A percentile compares a stretch with the other conserved stretches of the same genome.
These are phyloP conservation scores for Eristalinus aeneus DNA, from an alignment of 2,888 invertebrate genomes.

Conservation along the genomic window DNA sequence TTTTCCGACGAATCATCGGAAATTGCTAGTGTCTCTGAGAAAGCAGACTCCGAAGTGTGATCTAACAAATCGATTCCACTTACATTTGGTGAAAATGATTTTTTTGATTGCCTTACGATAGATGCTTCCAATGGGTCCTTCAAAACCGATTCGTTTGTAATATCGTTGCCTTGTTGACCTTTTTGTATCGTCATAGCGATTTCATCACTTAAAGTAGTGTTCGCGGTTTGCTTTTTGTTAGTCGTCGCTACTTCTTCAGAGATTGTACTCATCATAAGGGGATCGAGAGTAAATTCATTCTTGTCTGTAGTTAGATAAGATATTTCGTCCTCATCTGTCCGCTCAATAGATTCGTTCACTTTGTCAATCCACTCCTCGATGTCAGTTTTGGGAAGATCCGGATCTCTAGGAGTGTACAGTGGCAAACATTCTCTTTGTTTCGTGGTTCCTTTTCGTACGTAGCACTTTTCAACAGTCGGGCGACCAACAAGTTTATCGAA, in stretches of 20 bases:
- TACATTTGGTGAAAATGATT: constrained; percentile 72
- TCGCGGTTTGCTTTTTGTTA: not conserved
- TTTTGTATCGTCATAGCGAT: constrained; percentile 38
- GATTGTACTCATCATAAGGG: constrained; percentile 63
- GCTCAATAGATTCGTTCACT: constrained; percentile 47
- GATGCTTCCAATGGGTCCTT: constrained; percentile 41
- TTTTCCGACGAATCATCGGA: constrained; percentile 67
- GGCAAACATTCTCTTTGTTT: constrained; percentile 40
- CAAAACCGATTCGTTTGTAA: not conserved
- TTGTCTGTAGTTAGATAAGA: constrained; percentile 35
- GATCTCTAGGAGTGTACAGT: constrained; percentile 63
- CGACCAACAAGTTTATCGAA: constrained; percentile 74
- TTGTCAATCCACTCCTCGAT: constrained; percentile 74
- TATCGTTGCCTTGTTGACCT: not conserved
- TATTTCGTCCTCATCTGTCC: constrained; percentile 46
- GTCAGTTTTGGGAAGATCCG: constrained; percentile 73
- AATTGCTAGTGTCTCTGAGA: constrained; percentile 74
- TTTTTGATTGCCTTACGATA: constrained; percentile 7
- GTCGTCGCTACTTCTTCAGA: not conserved
- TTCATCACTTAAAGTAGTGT: constrained; percentile 18
- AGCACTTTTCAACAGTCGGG: constrained; percentile 64
- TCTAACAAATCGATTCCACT: constrained; percentile 77
- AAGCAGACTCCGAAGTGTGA: constrained; percentile 75
- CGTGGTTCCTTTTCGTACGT: constrained; percentile 55
- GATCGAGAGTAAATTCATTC: constrained; percentile 72